These are phyloP conservation scores for Pseudomyrmex gracilis DNA, from an alignment of 1,140 invertebrate species.

Conservation along the genomic window DNA sequence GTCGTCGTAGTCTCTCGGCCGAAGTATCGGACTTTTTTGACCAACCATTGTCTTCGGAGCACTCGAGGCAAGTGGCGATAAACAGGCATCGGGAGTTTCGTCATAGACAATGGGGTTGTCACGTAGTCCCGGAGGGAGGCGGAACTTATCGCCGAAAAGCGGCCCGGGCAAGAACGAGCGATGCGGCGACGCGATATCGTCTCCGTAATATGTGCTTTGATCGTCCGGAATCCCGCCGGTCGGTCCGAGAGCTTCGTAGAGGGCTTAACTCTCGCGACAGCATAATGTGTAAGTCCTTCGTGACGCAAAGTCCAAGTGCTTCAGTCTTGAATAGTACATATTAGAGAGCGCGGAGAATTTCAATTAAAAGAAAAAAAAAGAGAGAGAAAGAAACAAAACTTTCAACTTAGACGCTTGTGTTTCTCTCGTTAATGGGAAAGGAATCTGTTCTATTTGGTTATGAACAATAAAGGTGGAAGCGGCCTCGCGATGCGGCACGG, in stretches of 20 bases:
- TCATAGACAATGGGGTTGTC: slow-evolving; percentile 69
- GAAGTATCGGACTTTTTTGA: slow-evolving; percentile 64
- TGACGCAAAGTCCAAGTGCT: slow-evolving; percentile 6
- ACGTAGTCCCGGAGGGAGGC: background rate
- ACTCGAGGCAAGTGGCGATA: slow-evolving; percentile 52
- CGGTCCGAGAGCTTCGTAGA: background rate
- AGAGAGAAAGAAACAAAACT: no score
- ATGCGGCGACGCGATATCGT: slow-evolving; percentile 23
- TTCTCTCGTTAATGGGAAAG: slow-evolving; percentile 14
- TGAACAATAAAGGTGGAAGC: slow-evolving; percentile 39
- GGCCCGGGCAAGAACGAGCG: background rate
- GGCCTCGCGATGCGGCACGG: background rate
- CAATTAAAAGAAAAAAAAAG: background rate
- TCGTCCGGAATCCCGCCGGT: background rate
- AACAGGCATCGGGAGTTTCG: slow-evolving; percentile 48
- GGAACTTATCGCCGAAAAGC: slow-evolving; percentile 7
- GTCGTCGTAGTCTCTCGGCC: background rate
- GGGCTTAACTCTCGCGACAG: slow-evolving; percentile 13
- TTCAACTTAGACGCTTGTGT: background rate
- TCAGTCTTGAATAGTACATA: background rate
- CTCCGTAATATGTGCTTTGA: slow-evolving; percentile 2
- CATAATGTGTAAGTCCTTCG: slow-evolving; percentile 21
- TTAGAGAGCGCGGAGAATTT: background rate
- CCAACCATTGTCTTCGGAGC: slow-evolving; percentile 57
- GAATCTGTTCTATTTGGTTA: slow-evolving; percentile 51